Conservation (phyloP, 2,888 invertebrate genomes). For the Caenorhabditis doughertyi region DNA sequence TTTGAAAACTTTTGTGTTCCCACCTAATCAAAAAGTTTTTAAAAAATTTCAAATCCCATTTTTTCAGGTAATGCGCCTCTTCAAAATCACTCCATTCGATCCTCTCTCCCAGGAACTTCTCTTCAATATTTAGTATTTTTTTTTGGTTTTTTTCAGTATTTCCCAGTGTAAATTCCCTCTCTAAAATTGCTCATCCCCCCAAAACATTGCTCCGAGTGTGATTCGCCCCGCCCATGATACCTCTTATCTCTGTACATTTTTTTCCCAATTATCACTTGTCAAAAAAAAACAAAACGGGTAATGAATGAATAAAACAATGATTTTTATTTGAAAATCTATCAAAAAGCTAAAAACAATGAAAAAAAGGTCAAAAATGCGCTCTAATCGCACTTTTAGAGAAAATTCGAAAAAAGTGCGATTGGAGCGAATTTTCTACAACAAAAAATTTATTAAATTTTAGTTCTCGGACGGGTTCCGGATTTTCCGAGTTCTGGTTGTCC, state of each 20-base stretch:
- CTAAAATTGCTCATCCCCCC: neutral
- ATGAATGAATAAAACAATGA: neutral
- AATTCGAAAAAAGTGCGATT: constrained; percentile 1
- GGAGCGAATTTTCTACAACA: too few species aligned
- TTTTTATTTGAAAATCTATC: neutral
- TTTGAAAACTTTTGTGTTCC: too few species aligned
- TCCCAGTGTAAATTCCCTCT: neutral
- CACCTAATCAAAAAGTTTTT: too few species aligned
- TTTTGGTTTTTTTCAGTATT: neutral
- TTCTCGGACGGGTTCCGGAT: constrained; percentile 74
- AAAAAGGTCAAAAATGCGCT: constrained; percentile 31
- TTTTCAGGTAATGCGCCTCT: constrained; percentile 79
- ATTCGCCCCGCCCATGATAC: neutral
- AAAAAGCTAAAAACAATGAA: neutral
- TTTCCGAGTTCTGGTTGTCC: constrained; percentile 80
- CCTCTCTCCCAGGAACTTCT: constrained; percentile 80
- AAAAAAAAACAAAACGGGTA: neutral
- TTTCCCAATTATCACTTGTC: neutral
- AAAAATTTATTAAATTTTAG: constrained; percentile 69
- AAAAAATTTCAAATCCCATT: neutral
- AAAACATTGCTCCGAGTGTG: neutral
- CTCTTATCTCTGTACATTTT: neutral
- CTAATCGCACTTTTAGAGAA: too few species aligned
- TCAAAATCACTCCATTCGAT: constrained; percentile 81
- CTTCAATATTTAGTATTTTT: constrained; percentile 72